A percentile compares a stretch with the other conserved stretches of the same genome.
Conservation (phyloP, 2,888 invertebrate species). For the Xestoiulus laeticollis region DNA sequence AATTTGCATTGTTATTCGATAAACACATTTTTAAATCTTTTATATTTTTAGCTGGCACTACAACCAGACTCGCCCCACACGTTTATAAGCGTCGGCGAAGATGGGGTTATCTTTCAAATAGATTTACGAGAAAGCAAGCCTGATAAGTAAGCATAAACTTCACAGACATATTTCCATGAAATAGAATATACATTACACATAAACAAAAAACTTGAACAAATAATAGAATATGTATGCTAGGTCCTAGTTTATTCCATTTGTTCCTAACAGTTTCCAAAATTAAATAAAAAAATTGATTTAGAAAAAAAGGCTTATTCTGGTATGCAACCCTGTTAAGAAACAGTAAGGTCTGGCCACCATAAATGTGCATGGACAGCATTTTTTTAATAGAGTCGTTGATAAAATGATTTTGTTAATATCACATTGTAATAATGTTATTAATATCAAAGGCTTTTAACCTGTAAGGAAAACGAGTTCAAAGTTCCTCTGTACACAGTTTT, state of each 20-base stretch:
- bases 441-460: constrained; percentile 54
- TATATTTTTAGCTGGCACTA: constrained; percentile 71
- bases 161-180: no score
- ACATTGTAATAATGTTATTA: no score
- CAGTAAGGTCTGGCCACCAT: no score
- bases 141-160: constrained; percentile 70
- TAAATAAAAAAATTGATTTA: no score
- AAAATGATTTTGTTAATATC: not conserved
- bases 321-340: no score
- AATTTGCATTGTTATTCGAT: not conserved
- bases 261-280: no score
- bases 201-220: no score
- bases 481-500: constrained; percentile 88
- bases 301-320: no score
- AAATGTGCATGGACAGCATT: not conserved
- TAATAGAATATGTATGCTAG: no score
- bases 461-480: constrained; percentile 68
- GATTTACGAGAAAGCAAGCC: constrained; percentile 80
- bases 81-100: constrained; percentile 85
- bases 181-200: no score
- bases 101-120: constrained; percentile 80
- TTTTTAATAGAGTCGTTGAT: not conserved
- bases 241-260: no score
- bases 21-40: not conserved
- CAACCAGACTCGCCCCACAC: constrained; percentile 79